A percentile compares a stretch with the other conserved stretches of the same genome.
Evolutionary conservation across 37 sponge, comb jelly and placozoan genomes (phyloP).

Genomic region (Oopsacas minuta): DNA sequence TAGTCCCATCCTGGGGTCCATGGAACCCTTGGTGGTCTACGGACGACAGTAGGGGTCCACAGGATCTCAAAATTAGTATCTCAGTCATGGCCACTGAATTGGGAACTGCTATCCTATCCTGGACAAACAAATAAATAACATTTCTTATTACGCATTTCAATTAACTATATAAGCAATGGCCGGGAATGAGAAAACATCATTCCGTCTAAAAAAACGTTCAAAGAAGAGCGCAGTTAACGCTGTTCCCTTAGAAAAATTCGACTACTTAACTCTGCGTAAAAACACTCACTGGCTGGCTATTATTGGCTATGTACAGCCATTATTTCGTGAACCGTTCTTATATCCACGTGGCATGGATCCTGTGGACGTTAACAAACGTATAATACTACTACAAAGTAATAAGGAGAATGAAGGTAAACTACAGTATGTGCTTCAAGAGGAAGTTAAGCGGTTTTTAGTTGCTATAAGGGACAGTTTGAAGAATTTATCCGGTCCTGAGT

Average conservation of each 20-base stretch:
- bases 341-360: background rate
- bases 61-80: too few relatives aligned
- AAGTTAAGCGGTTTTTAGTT: background rate
- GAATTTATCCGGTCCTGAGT: background rate
- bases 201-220: background rate
- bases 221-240: background rate
- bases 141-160: too few relatives aligned
- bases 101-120: too few relatives aligned
- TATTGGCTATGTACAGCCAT: background rate
- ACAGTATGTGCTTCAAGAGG: background rate
- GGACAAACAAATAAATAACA: too few relatives aligned
- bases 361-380: background rate
- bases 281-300: background rate
- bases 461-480: background rate
- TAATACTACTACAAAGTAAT: background rate
- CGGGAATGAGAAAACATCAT: too few relatives aligned
- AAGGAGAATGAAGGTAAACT: background rate
- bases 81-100: too few relatives aligned
- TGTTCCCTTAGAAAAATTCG: background rate
- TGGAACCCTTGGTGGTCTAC: too few relatives aligned
- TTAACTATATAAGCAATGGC: too few relatives aligned
- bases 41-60: too few relatives aligned
- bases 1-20: too few relatives aligned
- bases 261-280: background rate
- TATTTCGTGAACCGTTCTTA: background rate